Conservation (phyloP, 2,888 invertebrate species). For the Iselma pallidipennis region DNA sequence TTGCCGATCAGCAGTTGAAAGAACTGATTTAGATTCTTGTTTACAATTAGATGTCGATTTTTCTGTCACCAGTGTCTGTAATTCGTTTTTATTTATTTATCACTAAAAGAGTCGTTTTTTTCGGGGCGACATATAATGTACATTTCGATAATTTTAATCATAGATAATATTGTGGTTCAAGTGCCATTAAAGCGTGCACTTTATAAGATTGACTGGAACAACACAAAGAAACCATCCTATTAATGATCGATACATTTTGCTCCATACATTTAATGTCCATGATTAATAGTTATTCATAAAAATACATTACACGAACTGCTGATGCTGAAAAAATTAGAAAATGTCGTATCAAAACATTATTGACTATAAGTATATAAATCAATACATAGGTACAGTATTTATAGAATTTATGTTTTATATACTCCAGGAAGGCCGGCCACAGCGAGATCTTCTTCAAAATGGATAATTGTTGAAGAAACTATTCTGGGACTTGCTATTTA, state of each 20-base stretch:
- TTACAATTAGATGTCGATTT: too few species aligned
- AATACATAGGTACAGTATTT: background rate
- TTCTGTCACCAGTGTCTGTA: background rate
- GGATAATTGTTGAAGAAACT: background rate
- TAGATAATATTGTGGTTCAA: slow-evolving; percentile 10
- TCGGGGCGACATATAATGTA: slow-evolving; percentile 6
- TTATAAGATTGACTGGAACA: slow-evolving; percentile 7
- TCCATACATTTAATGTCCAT: slow-evolving; percentile 7
- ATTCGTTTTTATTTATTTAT: slow-evolving; percentile 2
- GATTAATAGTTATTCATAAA: slow-evolving; percentile 14
- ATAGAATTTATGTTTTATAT: background rate
- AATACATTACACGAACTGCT: slow-evolving; percentile 5
- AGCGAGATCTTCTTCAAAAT: background rate
- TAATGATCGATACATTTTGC: slow-evolving; percentile 14
- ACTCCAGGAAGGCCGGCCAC: background rate
- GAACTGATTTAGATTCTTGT: too few species aligned
- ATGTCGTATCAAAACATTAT: background rate
- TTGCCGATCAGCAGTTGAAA: too few species aligned
- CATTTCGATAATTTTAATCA: slow-evolving; percentile 12
- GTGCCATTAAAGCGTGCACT: slow-evolving; percentile 13
- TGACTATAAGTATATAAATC: background rate
- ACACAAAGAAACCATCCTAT: slow-evolving; percentile 10
- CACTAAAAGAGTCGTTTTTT: background rate
- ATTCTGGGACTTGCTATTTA: background rate
- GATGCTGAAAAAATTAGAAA: background rate